A percentile compares a stretch with the other conserved stretches of the same genome.
These are phyloP conservation scores for Seriola quinqueradiata DNA, from an alignment of 2,113 vertebrate species.

Conservation along the genomic window DNA sequence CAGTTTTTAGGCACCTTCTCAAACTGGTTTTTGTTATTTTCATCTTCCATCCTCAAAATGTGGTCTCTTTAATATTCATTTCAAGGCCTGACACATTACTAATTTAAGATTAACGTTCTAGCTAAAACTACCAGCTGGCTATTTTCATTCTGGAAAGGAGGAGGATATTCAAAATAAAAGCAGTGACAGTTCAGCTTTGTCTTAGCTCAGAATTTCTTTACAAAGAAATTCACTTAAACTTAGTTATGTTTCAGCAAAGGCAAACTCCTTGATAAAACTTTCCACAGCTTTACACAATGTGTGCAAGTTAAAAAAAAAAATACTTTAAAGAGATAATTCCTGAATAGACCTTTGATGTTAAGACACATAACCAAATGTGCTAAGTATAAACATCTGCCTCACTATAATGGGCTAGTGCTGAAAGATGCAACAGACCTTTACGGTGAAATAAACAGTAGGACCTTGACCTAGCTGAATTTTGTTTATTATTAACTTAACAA, in stretches of 20 bases:
- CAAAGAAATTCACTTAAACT: too few species aligned
- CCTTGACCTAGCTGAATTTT: conserved; percentile 44
- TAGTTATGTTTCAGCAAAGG: too few species aligned
- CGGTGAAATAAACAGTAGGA: conserved; percentile 18
- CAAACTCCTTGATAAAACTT: too few species aligned
- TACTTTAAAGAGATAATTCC: too few species aligned
- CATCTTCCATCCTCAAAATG: conserved; percentile 13
- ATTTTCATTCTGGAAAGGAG: conserved; percentile 4
- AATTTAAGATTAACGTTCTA: conserved; percentile 2
- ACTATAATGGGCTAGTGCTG: background rate
- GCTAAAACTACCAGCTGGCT: conserved; percentile 9
- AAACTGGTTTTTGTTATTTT: conserved; percentile 17
- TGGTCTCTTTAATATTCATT: conserved; percentile 22
- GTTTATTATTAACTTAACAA: conserved; percentile 56
- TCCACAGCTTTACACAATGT: too few species aligned
- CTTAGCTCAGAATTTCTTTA: background rate
- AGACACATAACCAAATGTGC: background rate
- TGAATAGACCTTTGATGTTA: background rate
- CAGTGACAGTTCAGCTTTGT: background rate
- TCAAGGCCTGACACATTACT: conserved; percentile 15
- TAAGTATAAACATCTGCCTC: background rate
- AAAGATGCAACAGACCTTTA: background rate
- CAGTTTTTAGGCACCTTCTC: conserved; percentile 16
- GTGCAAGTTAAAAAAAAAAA: too few species aligned
- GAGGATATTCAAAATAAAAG: background rate